A percentile compares a stretch with the other conserved stretches of the same genome.
phyloP scores from a whole-genome alignment of 2,888 invertebrate genomes.

The Sarcophaga variegata region DNA sequence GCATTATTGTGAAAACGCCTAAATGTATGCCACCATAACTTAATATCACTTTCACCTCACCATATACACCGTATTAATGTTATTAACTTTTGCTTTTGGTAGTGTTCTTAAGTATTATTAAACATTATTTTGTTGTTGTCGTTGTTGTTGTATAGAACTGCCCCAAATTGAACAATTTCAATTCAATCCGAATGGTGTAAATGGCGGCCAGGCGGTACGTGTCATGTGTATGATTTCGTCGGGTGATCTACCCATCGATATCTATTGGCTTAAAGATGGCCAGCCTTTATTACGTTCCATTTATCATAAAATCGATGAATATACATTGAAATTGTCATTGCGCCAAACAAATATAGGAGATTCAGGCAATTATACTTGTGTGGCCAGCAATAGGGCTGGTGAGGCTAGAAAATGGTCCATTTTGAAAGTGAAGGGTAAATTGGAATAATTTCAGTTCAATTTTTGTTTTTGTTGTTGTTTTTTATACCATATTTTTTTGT shows the following conservation, averaged over 20 bases:
- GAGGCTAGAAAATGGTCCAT: slow-evolving; percentile 83
- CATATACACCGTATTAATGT: neutral
- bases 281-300: slow-evolving; percentile 79
- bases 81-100: slow-evolving; percentile 2
- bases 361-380: slow-evolving; percentile 84
- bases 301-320: slow-evolving; percentile 82
- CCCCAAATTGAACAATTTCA: slow-evolving; percentile 84
- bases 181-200: slow-evolving; percentile 82
- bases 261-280: slow-evolving; percentile 85
- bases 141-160: slow-evolving; percentile 76
- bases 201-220: slow-evolving; percentile 83
- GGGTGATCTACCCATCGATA: slow-evolving; percentile 90
- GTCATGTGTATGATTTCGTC: slow-evolving; percentile 87
- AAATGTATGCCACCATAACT: slow-evolving; percentile 7
- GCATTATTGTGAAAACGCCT: slow-evolving; percentile 1
- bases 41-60: slow-evolving; percentile 15
- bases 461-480: slow-evolving; percentile 28
- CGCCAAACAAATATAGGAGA: slow-evolving; percentile 81
- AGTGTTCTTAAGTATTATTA: slow-evolving; percentile 22
- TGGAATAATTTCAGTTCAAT: neutral
- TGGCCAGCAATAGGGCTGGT: slow-evolving; percentile 84
- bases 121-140: neutral
- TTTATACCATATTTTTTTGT: neutral
- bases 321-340: slow-evolving; percentile 82
- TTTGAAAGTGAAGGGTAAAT: slow-evolving; percentile 84